A percentile compares a stretch with the other conserved stretches of the same genome.
Conservation (phyloP, 2,888 invertebrate species). For the Acrobasis suavella region DNA sequence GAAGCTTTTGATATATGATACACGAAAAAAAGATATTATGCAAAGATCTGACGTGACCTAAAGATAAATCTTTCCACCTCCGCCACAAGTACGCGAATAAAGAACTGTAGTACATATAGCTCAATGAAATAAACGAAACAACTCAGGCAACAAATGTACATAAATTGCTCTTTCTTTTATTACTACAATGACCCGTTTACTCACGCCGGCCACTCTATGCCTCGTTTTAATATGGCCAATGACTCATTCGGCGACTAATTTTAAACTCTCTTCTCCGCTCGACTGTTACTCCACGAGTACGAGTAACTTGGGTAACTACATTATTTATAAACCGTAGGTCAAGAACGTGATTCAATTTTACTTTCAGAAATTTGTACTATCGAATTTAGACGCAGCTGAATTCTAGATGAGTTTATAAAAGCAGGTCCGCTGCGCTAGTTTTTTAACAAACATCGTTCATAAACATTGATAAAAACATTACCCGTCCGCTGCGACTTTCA, state of each 20-base stretch:
- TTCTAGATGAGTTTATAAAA: not conserved
- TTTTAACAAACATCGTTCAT: too few species aligned
- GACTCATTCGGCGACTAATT: constrained; percentile 50
- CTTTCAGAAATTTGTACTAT: constrained; percentile 24
- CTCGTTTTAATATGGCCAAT: constrained; percentile 40
- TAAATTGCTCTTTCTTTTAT: not conserved
- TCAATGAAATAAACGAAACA: too few species aligned
- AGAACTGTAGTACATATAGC: too few species aligned
- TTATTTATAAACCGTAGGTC: constrained; percentile 57
- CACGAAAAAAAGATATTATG: too few species aligned
- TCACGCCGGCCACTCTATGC: not conserved
- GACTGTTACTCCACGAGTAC: constrained; percentile 47
- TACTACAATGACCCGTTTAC: constrained; percentile 8
- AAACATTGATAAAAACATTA: too few species aligned
- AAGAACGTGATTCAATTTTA: constrained; percentile 45
- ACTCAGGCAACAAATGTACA: not conserved
- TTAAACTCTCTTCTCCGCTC: constrained; percentile 46
- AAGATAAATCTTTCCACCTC: too few species aligned
- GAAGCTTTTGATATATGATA: too few species aligned
- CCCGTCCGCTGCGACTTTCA: too few species aligned
- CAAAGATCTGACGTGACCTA: too few species aligned
- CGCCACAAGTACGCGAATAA: too few species aligned
- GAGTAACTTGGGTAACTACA: constrained; percentile 49
- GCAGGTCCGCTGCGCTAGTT: too few species aligned
- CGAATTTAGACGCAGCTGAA: not conserved